A percentile compares a stretch with the other conserved stretches of the same genome.
These are phyloP conservation scores for Apogon talboti DNA, from an alignment of 2,797 vertebrate species.

Conservation along the genomic window DNA sequence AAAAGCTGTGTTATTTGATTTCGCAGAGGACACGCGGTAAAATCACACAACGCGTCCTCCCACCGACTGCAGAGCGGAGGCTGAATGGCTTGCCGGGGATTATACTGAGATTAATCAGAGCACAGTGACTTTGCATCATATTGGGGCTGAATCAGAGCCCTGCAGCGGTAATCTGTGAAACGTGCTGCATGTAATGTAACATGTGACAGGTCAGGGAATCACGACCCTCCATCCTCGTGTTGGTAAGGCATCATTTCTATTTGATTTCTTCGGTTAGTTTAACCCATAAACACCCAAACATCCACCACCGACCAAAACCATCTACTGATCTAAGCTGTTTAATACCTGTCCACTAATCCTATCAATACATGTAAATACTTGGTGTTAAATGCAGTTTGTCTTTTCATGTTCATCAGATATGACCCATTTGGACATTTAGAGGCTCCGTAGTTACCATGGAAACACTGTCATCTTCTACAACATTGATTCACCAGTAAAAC, in stretches of 20 bases:
- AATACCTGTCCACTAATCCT: background rate
- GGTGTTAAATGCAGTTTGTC: too few relatives aligned
- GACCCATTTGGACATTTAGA: too few relatives aligned
- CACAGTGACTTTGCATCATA: constrained; percentile 73
- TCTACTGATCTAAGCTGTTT: too few relatives aligned
- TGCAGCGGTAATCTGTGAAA: constrained; percentile 70
- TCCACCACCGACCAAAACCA: too few relatives aligned
- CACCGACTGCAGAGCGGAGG: constrained; percentile 43
- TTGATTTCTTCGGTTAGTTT: constrained; percentile 1
- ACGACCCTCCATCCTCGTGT: background rate
- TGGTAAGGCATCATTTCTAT: constrained; percentile 18
- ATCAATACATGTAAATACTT: background rate
- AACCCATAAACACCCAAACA: too few relatives aligned
- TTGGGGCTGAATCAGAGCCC: constrained; percentile 47
- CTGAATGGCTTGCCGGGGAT: constrained; percentile 70
- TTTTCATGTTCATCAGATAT: too few relatives aligned
- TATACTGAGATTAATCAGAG: constrained; percentile 75
- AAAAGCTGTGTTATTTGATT: constrained; percentile 13
- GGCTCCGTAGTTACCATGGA: too few relatives aligned
- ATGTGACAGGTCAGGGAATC: constrained; percentile 43
- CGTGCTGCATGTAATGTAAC: constrained; percentile 61
- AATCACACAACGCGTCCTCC: constrained; percentile 22
- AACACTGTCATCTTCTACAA: too few relatives aligned
- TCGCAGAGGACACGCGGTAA: constrained; percentile 3
- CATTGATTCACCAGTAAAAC: too few relatives aligned